Evolutionary conservation across 2,888 invertebrate genomes (phyloP).

Genomic region (Amitus sp.): DNA sequence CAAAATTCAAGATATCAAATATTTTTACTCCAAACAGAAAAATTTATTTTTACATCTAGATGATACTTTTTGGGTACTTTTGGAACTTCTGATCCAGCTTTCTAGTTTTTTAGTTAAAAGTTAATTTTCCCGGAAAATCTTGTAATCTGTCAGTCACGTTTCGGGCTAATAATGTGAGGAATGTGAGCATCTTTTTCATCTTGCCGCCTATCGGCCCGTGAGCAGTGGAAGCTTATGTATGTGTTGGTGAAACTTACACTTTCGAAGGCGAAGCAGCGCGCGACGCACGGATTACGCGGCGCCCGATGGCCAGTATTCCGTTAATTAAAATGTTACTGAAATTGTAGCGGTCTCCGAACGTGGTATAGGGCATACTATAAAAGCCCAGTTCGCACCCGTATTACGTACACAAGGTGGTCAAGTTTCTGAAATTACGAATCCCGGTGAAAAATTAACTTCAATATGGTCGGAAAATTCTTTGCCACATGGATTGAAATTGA

Average conservation of each 20-base stretch:
- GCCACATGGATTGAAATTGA: no score
- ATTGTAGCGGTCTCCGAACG: constrained; percentile 48
- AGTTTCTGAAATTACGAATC: constrained; percentile 35
- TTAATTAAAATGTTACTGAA: constrained; percentile 63
- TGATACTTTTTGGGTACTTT: no score
- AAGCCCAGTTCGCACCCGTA: constrained; percentile 31
- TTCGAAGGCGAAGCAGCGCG: no score
- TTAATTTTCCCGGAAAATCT: no score
- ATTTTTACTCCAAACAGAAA: no score
- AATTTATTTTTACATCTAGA: no score
- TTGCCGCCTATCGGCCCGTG: background rate
- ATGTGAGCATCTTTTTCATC: constrained; percentile 9
- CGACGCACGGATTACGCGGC: constrained; percentile 24
- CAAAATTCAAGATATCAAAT: no score
- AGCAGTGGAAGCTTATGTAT: background rate
- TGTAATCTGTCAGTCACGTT: no score
- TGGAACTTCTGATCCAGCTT: no score
- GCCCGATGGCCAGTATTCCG: constrained; percentile 48
- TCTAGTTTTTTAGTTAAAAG: no score
- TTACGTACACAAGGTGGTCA: constrained; percentile 39
- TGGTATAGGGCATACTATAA: constrained; percentile 35
- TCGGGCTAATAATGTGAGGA: constrained; percentile 24
- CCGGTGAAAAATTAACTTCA: constrained; percentile 32
- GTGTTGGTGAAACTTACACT: background rate
- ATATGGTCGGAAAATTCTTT: no score